These are phyloP conservation scores for Drosophila tani DNA, from an alignment of 1,140 invertebrate species.

Conservation along the genomic window DNA sequence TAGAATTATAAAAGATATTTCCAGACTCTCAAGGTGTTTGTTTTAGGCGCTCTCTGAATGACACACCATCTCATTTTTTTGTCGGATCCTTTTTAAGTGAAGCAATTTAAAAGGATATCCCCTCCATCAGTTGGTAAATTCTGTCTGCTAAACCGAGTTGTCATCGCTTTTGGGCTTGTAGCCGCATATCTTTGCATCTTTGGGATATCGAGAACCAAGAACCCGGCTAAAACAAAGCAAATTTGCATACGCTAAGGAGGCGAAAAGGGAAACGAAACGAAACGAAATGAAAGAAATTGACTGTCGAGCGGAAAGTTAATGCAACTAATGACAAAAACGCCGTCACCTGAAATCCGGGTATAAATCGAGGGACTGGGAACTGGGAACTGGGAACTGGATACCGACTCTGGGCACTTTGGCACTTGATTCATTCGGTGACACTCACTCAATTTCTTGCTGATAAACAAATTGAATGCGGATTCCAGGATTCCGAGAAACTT, in stretches of 20 bases:
- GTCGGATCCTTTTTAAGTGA: conserved; percentile 5
- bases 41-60: not conserved
- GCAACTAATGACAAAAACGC: conserved; percentile 77
- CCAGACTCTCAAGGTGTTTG: no score
- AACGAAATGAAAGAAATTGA: conserved; percentile 60
- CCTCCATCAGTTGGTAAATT: conserved; percentile 27
- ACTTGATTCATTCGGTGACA: conserved; percentile 79
- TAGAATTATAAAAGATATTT: conserved; percentile 6
- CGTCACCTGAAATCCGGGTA: conserved; percentile 31
- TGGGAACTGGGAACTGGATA: conserved; percentile 7
- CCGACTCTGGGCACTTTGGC: conserved; percentile 41
- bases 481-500: conserved; percentile 30
- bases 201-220: conserved; percentile 7
- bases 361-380: conserved; percentile 5
- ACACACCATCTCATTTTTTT: not conserved
- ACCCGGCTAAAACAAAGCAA: conserved; percentile 27
- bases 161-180: conserved; percentile 32
- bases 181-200: conserved; percentile 14
- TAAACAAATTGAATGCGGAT: conserved; percentile 82
- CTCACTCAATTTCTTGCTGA: conserved; percentile 80
- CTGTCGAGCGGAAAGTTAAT: conserved; percentile 78
- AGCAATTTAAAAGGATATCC: conserved; percentile 1
- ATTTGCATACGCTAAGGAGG: conserved; percentile 68
- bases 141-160: conserved; percentile 30
- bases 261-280: conserved; percentile 8